Evolutionary conservation across 2,797 vertebrate genomes (phyloP).

Genomic region (Tympanoctomys barrerae): DNA sequence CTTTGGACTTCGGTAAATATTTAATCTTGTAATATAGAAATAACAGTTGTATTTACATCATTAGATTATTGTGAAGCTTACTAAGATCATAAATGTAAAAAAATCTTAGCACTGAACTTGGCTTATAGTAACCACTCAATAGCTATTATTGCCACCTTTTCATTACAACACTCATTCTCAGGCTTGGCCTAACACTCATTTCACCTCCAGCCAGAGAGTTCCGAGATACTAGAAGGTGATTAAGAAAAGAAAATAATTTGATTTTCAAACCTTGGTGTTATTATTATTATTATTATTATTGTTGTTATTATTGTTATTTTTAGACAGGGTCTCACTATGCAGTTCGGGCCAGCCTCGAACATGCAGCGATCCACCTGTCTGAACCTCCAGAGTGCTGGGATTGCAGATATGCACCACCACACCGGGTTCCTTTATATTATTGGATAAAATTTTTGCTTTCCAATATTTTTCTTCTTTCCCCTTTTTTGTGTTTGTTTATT

Average conservation of each 20-base stretch:
- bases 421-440: not conserved
- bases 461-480: not conserved
- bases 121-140: not conserved
- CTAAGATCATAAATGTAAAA: conserved; percentile 50
- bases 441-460: conserved; percentile 13
- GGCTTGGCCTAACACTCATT: conserved; percentile 23
- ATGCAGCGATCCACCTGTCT: too few species aligned
- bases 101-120: not conserved
- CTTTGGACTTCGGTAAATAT: conserved; percentile 41
- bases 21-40: conserved; percentile 47
- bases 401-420: too few species aligned
- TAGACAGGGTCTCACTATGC: too few species aligned
- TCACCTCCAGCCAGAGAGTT: conserved; percentile 32
- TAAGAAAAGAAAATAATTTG: conserved; percentile 35
- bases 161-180: not conserved
- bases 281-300: too few species aligned
- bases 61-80: conserved; percentile 36
- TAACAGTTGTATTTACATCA: conserved; percentile 22
- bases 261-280: conserved; percentile 53
- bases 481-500: not conserved
- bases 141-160: conserved; percentile 2
- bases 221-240: conserved; percentile 39
- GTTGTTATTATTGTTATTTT: too few species aligned
- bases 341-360: too few species aligned
- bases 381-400: too few species aligned